phyloP scores from a whole-genome alignment of 2,113 vertebrate genomes.

The Tragulus kanchil region DNA sequence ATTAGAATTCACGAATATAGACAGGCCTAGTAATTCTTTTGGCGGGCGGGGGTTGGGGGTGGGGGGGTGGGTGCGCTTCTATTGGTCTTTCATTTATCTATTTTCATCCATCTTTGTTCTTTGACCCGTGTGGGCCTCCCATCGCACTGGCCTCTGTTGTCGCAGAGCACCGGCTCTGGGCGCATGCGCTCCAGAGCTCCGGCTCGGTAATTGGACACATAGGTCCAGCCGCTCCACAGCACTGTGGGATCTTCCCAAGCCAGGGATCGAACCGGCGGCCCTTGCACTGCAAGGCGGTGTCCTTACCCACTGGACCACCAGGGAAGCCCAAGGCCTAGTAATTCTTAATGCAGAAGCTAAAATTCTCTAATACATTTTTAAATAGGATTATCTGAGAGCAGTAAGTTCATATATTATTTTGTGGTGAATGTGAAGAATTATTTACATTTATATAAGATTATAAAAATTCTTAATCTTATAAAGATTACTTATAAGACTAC shows the following conservation, averaged over 20 bases:
- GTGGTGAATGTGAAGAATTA: conserved; percentile 42
- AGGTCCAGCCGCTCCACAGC: too few relatives aligned
- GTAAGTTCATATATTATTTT: background rate
- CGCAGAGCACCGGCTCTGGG: too few relatives aligned
- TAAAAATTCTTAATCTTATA: background rate
- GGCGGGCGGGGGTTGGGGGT: too few relatives aligned
- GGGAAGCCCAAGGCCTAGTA: background rate
- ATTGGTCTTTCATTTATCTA: too few relatives aligned
- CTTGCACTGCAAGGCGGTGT: background rate
- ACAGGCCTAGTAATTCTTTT: background rate
- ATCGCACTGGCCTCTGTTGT: too few relatives aligned
- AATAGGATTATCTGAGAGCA: conserved; percentile 40
- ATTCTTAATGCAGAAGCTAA: conserved; percentile 44
- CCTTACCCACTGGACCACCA: background rate
- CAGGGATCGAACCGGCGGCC: background rate
- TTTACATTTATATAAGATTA: background rate
- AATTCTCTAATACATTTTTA: background rate
- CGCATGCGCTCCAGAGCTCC: too few relatives aligned
- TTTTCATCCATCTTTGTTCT: too few relatives aligned
- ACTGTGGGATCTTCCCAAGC: too few relatives aligned
- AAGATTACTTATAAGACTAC: conserved; percentile 87
- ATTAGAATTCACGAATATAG: background rate
- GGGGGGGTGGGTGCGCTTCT: too few relatives aligned
- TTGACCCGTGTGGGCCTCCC: too few relatives aligned
- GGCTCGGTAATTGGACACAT: too few relatives aligned